Conservation (phyloP, 2,797 vertebrate species). For the Gallirallus australis region DNA sequence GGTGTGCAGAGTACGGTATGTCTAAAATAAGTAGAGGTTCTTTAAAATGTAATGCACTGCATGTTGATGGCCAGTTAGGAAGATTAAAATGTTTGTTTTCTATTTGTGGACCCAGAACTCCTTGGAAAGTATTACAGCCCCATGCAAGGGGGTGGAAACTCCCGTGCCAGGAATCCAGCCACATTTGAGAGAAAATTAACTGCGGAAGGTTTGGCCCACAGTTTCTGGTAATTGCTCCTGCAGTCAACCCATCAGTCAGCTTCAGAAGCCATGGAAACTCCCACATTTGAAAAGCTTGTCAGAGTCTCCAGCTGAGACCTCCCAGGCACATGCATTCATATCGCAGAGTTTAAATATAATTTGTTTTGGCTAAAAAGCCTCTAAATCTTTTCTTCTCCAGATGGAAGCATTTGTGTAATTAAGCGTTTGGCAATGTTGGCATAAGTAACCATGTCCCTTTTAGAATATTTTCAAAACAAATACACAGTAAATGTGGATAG, state of each 20-base stretch:
- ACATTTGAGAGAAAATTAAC: background rate
- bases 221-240: background rate
- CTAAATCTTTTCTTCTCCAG: conserved; percentile 53
- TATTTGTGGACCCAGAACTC: background rate
- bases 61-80: background rate
- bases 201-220: background rate
- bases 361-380: conserved; percentile 46
- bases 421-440: conserved; percentile 42
- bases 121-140: background rate
- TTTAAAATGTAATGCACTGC: background rate
- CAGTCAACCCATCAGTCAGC: background rate
- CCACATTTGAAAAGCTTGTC: background rate
- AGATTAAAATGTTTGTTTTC: background rate
- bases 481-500: background rate
- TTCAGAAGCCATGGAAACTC: background rate
- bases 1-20: background rate
- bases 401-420: conserved; percentile 58
- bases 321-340: background rate
- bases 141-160: accelerated
- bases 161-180: background rate
- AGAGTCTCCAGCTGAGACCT: conserved; percentile 28
- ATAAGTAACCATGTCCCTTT: conserved; percentile 24
- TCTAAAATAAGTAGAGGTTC: background rate
- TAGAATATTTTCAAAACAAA: conserved; percentile 61
- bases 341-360: conserved; percentile 27